Percentiles rank a stretch among this genome's conserved stretches.
Evolutionary conservation across 2,113 vertebrate genomes (phyloP).

Genomic region (Tachysurus vachellii): DNA sequence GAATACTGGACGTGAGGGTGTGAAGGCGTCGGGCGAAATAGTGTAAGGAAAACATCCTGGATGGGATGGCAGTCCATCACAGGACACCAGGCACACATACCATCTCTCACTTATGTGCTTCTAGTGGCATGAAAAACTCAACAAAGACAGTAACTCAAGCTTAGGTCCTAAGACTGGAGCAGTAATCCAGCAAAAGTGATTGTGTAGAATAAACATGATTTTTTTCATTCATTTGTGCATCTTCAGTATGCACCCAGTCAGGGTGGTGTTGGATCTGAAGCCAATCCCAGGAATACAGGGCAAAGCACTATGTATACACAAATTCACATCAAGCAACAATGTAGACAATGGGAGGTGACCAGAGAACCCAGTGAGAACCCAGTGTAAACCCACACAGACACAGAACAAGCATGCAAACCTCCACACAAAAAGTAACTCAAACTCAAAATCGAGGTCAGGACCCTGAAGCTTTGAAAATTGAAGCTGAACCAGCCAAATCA

Average conservation of each 20-base stretch:
- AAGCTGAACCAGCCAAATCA: not conserved
- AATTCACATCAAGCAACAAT: not conserved
- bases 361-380: too few relatives aligned
- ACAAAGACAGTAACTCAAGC: not conserved
- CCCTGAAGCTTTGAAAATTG: not conserved
- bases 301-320: not conserved
- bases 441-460: not conserved
- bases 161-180: not conserved
- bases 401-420: not conserved
- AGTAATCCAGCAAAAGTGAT: not conserved
- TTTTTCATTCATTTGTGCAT: not conserved
- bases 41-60: not conserved
- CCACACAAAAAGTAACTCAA: not conserved
- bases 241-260: not conserved
- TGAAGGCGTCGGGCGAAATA: too few relatives aligned
- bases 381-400: not conserved
- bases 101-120: not conserved
- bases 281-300: not conserved
- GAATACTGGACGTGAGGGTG: not conserved
- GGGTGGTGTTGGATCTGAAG: not conserved
- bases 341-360: not conserved
- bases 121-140: not conserved
- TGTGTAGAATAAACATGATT: not conserved
- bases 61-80: not conserved
- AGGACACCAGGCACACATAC: not conserved